Base-by-base conservation (phyloP, 2,797 vertebrate species). In the Parauchenoglanis ngamensis region DNA sequence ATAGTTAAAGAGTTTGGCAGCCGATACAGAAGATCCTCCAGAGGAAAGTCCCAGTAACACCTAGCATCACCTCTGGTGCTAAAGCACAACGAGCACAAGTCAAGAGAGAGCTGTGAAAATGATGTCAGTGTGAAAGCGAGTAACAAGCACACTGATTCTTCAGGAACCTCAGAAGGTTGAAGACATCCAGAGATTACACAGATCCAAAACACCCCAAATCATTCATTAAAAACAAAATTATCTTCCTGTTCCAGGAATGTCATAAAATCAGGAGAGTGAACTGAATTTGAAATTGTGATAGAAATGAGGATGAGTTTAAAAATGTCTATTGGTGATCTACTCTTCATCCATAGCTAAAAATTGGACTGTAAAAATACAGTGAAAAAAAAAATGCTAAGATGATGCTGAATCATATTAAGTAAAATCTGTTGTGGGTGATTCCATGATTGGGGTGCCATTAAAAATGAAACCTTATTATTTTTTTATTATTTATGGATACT, bases 41-140 rank as follows among this genome's bases (percentile, higher is more conserved):
- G 81, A 76, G 85, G 82, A 81, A 28, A 56, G 85, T 86, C 83
- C 80, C 46, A 84, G 83, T 87, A 87, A 87, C 84, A 91, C 87
- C 85, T 72, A 84, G 77, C 83, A 54, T 75, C 86, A 86, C 87
- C 86, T 89, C 84, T 54, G 46, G 63, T 85, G 73, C 73, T 40
- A 19, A 88, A 87, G 52, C 46, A 72, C 68, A 87, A 85, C 61
- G 72, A 59, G 83, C 83, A 68, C 59, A 65, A 84, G 59, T 84
- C 84, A 68, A 81, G 85, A 81, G 83, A 65, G 89, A 89, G 68
- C 89, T 87, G 87, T 84, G 86, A 89, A 88, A 78, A 63, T 86
- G 52, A 87, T 83, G 77, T 84, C 84, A 85, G 83, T 78, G 78
- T 88, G 85, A 90, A 89, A 44, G 35, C 63, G 40, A 85, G 79